phyloP scores from a whole-genome alignment of 1,140 invertebrate species.

The Procambarus virginalis region DNA sequence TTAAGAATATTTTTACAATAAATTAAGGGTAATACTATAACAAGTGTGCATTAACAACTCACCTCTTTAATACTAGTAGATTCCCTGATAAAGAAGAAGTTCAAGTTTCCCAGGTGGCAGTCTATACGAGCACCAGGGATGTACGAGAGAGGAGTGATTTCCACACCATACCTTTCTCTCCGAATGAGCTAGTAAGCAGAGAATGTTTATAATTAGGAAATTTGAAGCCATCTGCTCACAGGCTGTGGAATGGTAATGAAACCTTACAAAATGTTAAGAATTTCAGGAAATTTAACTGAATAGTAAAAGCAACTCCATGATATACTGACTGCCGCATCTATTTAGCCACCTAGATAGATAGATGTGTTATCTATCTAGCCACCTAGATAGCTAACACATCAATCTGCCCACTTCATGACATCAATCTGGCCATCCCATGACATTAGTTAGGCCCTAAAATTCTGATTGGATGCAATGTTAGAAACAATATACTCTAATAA shows the following conservation, averaged over 20 bases:
- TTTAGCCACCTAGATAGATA: too few species aligned
- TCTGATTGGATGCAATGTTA: neutral
- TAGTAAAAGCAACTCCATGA: too few species aligned
- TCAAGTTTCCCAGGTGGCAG: conserved; percentile 92
- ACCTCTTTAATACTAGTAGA: conserved; percentile 93
- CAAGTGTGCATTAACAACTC: neutral
- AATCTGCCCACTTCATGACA: too few species aligned
- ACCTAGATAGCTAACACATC: too few species aligned
- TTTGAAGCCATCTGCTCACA: too few species aligned
- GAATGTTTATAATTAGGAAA: neutral
- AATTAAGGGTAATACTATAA: neutral
- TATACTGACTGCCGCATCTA: too few species aligned
- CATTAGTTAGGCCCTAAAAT: neutral
- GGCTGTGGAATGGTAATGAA: too few species aligned
- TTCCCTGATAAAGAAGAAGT: conserved; percentile 96
- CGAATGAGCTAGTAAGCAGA: conserved; percentile 18
- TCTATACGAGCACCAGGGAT: conserved; percentile 87
- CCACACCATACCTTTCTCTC: conserved; percentile 83
- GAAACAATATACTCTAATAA: neutral
- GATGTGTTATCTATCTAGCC: too few species aligned
- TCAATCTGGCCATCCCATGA: too few species aligned
- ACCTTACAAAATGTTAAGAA: too few species aligned
- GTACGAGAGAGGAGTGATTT: conserved; percentile 88
- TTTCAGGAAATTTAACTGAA: too few species aligned
- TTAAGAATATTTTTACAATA: too few species aligned